Percentiles rank a stretch among this genome's conserved stretches.
Conservation (phyloP, 2,113 vertebrate genomes). For the Felis chaus region DNA sequence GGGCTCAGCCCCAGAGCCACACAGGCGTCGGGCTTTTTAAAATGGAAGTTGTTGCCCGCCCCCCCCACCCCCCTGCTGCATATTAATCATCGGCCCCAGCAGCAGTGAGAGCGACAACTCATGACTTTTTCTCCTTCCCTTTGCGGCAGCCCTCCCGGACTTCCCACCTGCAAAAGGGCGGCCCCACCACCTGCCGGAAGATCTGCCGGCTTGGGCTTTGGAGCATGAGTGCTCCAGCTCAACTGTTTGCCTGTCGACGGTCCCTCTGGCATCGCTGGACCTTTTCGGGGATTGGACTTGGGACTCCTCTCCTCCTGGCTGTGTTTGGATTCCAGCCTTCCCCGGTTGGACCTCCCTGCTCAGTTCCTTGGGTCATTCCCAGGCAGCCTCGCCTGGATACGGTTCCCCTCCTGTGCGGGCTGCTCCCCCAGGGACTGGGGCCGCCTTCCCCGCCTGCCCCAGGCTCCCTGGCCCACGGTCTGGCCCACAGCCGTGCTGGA, state of each 20-base stretch:
- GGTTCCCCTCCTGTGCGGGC: background rate
- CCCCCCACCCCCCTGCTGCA: background rate
- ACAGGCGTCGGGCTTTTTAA: background rate
- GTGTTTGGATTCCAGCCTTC: background rate
- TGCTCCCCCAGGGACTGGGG: background rate
- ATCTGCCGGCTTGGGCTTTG: background rate
- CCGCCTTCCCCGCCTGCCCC: background rate
- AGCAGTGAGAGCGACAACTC: background rate
- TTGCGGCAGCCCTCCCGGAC: background rate
- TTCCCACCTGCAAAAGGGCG: background rate
- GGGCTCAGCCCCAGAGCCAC: background rate
- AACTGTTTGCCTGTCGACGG: accelerated
- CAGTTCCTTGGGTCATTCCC: background rate
- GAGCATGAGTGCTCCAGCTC: background rate
- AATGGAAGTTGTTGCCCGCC: background rate
- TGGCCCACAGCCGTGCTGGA: background rate
- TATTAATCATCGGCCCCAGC: background rate
- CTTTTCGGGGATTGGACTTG: background rate
- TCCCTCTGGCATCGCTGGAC: accelerated
- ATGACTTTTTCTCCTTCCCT: background rate
- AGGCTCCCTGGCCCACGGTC: background rate
- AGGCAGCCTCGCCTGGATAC: background rate
- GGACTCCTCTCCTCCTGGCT: background rate
- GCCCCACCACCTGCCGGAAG: background rate
- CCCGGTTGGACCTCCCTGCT: background rate